phyloP scores from a whole-genome alignment of 2,888 invertebrate genomes.

The Seira ritae region DNA sequence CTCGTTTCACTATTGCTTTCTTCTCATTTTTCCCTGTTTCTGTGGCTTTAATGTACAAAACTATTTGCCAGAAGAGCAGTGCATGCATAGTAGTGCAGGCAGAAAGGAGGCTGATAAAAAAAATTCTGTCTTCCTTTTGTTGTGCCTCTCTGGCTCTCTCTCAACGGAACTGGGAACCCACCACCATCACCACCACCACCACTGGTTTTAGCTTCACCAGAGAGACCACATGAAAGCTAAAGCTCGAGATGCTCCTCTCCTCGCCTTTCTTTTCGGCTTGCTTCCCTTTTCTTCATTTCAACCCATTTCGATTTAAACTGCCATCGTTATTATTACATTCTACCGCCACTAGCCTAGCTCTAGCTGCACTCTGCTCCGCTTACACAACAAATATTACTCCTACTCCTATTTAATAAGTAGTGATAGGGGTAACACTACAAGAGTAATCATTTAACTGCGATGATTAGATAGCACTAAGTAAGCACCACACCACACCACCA shows the following conservation, averaged over 20 bases:
- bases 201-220: slow-evolving; percentile 34
- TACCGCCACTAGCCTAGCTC: too few species aligned
- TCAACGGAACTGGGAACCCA: not conserved
- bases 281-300: slow-evolving; percentile 42
- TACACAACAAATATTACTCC: slow-evolving; percentile 26
- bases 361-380: too few species aligned
- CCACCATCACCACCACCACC: slow-evolving; percentile 15
- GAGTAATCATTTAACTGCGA: slow-evolving; percentile 59
- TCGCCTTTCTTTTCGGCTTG: slow-evolving; percentile 20
- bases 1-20: not conserved
- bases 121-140: slow-evolving; percentile 21
- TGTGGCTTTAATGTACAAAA: slow-evolving; percentile 7
- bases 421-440: slow-evolving; percentile 36
- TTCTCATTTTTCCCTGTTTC: slow-evolving; percentile 7
- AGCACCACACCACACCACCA: too few species aligned
- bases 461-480: slow-evolving; percentile 46
- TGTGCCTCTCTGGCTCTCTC: not conserved
- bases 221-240: slow-evolving; percentile 59
- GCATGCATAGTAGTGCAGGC: not conserved
- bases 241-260: not conserved
- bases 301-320: slow-evolving; percentile 46
- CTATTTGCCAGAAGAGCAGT: slow-evolving; percentile 1
- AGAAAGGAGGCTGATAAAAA: not conserved
- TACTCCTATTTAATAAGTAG: slow-evolving; percentile 30
- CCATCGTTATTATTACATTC: slow-evolving; percentile 32